These are phyloP conservation scores for Diadophis punctatus DNA, from an alignment of 2,113 vertebrate species.

Conservation along the genomic window DNA sequence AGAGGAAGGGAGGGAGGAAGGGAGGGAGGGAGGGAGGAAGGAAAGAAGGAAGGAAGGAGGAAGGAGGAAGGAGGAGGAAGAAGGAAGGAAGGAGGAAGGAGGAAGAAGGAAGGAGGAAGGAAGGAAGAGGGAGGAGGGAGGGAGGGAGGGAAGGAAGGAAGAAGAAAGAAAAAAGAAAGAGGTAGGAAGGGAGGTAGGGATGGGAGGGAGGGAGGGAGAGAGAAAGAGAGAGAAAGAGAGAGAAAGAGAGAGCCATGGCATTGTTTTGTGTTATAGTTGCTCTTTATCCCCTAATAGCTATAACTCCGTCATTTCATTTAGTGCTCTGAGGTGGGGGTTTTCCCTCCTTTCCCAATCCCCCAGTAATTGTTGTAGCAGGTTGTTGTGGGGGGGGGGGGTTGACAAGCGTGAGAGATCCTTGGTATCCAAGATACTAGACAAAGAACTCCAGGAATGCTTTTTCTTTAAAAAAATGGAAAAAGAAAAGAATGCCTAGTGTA, in stretches of 20 bases:
- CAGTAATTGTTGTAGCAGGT: conserved; percentile 38
- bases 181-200: no score
- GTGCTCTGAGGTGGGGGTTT: background rate
- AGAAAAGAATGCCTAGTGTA: background rate
- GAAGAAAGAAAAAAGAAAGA: no score
- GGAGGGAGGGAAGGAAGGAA: no score
- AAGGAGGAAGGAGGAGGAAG: background rate
- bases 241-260: background rate
- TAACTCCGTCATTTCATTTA: background rate
- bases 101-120: background rate
- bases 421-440: conserved; percentile 64
- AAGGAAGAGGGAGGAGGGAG: no score
- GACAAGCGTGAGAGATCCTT: conserved; percentile 65
- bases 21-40: no score
- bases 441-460: conserved; percentile 59
- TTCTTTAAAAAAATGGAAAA: background rate
- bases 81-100: no score
- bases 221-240: background rate
- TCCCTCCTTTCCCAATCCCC: background rate
- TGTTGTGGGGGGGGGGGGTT: conserved; percentile 33
- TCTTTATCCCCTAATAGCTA: background rate
- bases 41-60: no score
- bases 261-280: background rate
- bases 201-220: no score
- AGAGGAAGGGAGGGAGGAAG: no score